Base-by-base conservation (phyloP, 1,140 invertebrate genomes). In the Panagrolaimus sp. region DNA sequence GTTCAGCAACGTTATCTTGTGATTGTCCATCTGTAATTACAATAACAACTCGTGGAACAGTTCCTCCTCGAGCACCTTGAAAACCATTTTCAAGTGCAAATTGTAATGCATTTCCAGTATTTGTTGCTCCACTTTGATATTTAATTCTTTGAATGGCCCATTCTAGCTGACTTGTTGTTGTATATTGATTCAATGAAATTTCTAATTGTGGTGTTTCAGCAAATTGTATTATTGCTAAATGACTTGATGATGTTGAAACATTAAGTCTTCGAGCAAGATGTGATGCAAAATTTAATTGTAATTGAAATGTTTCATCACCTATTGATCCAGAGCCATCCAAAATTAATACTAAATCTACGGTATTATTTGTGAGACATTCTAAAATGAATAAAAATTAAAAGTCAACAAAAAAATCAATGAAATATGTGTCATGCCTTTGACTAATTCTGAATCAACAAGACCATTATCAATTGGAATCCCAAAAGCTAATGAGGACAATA, bases 21-120 rank as follows among this genome's bases (percentile, higher is more conserved):
- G 78, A 81, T 66, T 81, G 79, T 46, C 81, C 79, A 69, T 81
- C 79, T 8, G 79, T 81, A 27, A 81, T 71, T n/a, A 83, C 79
- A 27, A 81, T 69, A 9, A 74, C 81, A 7, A 81, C 81, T 67
- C 81, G 81, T 3, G 79, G 79, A 47, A 83, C 72, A 11, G 48
- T 27, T 42, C 81, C 79, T 0, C 79, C 77, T 27, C 79, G 43
- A 11, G 78, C 72, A 42, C 76, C 80, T 74, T 79, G 72, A 47
- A 83, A 82, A 31, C 76, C 80, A 43, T 75, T 77, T 45, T 82
- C 79, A 9, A 80, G 45, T 23, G 81, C 72, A 27, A 80, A 74
- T 31, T 71, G 68, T 25, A 82, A 57, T 8, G 81, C 81, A 42
- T 75, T 65, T 9, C 80, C 80, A 0, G 80, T 83, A 53, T 80